These are phyloP conservation scores for Phataginus tricuspis DNA, from an alignment of 2,797 vertebrate genomes.

Conservation along the genomic window DNA sequence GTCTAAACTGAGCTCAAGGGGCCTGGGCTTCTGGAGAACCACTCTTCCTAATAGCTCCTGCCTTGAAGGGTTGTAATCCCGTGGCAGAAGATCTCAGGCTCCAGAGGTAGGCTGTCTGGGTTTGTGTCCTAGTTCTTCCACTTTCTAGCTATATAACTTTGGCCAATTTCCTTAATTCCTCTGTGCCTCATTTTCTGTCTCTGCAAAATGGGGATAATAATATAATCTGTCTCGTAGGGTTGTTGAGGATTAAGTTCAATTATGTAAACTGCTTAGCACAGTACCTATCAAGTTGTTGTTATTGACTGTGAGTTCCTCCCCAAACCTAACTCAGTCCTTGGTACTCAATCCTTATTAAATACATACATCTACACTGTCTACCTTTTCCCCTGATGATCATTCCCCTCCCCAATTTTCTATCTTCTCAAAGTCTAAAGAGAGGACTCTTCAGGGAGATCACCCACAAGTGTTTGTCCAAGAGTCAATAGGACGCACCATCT, in stretches of 20 bases:
- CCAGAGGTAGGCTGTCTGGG: neutral
- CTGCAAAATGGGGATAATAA: neutral
- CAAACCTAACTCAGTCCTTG: neutral
- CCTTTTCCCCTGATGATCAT: neutral
- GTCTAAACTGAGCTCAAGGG: neutral
- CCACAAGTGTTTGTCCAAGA: neutral
- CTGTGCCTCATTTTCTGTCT: neutral
- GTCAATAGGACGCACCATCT: neutral
- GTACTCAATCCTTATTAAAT: neutral
- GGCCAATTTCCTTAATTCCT: neutral
- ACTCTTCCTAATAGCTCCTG: neutral
- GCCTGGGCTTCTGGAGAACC: neutral
- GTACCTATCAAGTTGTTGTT: neutral
- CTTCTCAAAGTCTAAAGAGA: slow-evolving; percentile 5
- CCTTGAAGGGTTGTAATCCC: neutral
- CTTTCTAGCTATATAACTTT: neutral
- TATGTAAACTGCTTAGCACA: neutral
- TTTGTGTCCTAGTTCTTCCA: neutral
- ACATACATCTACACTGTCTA: neutral
- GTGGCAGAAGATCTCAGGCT: neutral
- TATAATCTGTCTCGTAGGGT: neutral
- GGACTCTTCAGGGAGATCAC: neutral
- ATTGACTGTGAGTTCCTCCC: neutral
- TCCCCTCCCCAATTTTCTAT: neutral
- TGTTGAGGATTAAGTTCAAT: neutral